Percentiles rank a stretch among this genome's conserved stretches.
Conservation (phyloP, 2,888 invertebrate genomes). For the Leucophora obtusa region DNA sequence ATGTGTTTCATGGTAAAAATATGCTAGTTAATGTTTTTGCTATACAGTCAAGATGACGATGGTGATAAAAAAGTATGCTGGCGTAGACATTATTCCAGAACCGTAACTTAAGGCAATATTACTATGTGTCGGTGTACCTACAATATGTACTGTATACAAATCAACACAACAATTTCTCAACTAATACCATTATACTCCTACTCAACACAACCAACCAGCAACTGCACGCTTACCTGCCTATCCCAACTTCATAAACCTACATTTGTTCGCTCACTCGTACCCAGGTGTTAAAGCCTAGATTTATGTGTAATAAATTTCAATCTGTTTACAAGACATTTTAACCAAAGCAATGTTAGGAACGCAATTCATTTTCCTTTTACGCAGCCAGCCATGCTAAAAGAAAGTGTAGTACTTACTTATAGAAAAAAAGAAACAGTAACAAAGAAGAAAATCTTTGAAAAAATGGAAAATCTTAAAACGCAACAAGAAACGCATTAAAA, state of each 20-base stretch:
- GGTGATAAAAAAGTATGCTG: background rate
- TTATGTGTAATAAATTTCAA: conserved; percentile 78
- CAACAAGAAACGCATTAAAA: conserved; percentile 65
- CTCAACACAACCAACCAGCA: background rate
- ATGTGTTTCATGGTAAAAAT: conserved; percentile 51
- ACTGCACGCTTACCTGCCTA: background rate
- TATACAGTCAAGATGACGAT: conserved; percentile 1
- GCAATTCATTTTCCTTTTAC: conserved; percentile 26
- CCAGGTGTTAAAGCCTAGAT: conserved; percentile 75
- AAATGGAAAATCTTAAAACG: conserved; percentile 49
- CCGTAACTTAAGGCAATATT: conserved; percentile 1
- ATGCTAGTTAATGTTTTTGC: conserved; percentile 41
- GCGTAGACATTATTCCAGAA: too few relatives aligned
- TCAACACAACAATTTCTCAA: background rate
- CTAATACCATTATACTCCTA: background rate
- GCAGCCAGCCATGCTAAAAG: conserved; percentile 11
- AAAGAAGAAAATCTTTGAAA: conserved; percentile 16
- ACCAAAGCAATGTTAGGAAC: conserved; percentile 35
- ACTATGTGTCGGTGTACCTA: background rate
- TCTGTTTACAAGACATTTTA: conserved; percentile 68
- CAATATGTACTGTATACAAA: background rate
- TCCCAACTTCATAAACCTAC: background rate
- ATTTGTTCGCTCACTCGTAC: background rate
- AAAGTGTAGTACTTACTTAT: background rate
- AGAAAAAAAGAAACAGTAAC: background rate